Percentiles rank a stretch among this genome's conserved stretches.
phyloP scores from a whole-genome alignment of 2,888 invertebrate species.

The Diarsia rubi region DNA sequence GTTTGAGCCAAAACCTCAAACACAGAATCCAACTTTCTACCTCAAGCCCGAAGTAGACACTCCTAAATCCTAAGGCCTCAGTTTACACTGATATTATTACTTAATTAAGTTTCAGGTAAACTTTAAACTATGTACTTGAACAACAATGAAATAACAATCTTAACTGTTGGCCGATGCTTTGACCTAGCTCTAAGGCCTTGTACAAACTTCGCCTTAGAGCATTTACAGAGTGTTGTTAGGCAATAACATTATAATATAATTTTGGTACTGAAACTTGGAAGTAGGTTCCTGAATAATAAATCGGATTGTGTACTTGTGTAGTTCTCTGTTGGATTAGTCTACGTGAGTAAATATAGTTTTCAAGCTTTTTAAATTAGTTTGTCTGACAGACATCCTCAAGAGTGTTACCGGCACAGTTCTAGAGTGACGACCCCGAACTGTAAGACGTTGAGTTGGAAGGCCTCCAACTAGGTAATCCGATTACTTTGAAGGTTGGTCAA shows the following conservation, averaged over 20 bases:
- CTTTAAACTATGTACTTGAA: slow-evolving; percentile 19
- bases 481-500: too few species aligned
- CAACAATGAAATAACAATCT: slow-evolving; percentile 36
- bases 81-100: slow-evolving; percentile 18
- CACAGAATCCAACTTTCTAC: background rate
- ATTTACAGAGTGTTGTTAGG: slow-evolving; percentile 40
- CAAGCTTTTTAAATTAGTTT: background rate
- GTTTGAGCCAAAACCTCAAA: background rate
- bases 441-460: too few species aligned
- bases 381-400: too few species aligned
- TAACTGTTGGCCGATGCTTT: slow-evolving; percentile 45
- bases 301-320: slow-evolving; percentile 22
- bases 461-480: too few species aligned
- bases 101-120: slow-evolving; percentile 32
- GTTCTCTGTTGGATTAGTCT: slow-evolving; percentile 15
- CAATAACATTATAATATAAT: slow-evolving; percentile 47
- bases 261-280: slow-evolving; percentile 32
- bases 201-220: slow-evolving; percentile 45
- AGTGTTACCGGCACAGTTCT: too few species aligned
- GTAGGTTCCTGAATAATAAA: slow-evolving; percentile 19
- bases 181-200: slow-evolving; percentile 34
- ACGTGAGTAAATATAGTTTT: background rate
- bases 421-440: too few species aligned
- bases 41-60: background rate
- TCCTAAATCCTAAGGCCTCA: background rate